Percentiles rank a stretch among this genome's conserved stretches.
phyloP scores from a whole-genome alignment of 1,140 invertebrate genomes.

The Ceratosolen fusciceps region DNA sequence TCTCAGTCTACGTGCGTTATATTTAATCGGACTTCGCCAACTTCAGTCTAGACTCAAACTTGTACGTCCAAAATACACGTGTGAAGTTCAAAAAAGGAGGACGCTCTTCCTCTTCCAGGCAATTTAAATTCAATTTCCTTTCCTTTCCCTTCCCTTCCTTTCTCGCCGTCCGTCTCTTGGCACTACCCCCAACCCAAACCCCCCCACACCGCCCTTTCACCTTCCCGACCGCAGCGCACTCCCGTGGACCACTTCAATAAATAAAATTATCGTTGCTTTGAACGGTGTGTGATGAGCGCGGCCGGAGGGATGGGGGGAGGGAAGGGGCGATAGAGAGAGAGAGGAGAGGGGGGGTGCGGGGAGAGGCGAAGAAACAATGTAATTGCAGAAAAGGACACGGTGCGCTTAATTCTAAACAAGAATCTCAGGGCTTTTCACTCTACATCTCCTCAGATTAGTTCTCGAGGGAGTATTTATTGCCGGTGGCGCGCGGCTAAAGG shows the following conservation, averaged over 20 bases:
- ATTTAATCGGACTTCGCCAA: not conserved
- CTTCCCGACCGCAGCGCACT: no score
- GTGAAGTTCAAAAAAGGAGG: not conserved
- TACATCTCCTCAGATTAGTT: not conserved
- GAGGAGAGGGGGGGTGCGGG: no score
- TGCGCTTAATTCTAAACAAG: not conserved
- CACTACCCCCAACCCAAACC: no score
- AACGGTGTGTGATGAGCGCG: no score
- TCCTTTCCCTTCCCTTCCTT: no score
- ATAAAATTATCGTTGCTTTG: not conserved
- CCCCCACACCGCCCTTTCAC: no score
- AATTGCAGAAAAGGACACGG: not conserved
- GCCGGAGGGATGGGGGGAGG: no score
- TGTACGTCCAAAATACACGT: not conserved
- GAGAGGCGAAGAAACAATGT: not conserved
- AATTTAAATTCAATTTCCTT: constrained; percentile 7
- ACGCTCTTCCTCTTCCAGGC: not conserved
- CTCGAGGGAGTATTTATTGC: constrained; percentile 8
- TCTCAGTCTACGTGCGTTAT: not conserved
- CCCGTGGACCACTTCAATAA: no score
- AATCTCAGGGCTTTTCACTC: not conserved
- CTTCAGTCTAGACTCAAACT: not conserved
- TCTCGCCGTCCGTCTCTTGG: no score
- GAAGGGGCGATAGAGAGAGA: no score
- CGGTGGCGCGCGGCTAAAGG: not conserved